Base-by-base conservation (phyloP, 2,888 invertebrate species). In the Cantharis rufa region DNA sequence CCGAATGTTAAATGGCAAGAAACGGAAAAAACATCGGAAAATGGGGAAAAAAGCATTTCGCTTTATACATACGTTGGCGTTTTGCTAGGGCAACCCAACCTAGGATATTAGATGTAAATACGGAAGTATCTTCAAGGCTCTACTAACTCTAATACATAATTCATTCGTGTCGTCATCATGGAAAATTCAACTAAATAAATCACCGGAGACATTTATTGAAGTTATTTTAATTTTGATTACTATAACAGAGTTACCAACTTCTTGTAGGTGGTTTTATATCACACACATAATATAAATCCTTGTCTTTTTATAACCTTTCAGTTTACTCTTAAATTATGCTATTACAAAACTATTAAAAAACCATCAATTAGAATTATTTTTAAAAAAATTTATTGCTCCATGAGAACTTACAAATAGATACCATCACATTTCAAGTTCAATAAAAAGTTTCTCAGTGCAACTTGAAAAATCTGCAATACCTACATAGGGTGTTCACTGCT, bases 51-150 rank as follows among this genome's bases (percentile, higher is more conserved):
- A 74, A 62, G 18, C 63, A n/a, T 28, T 15, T 68, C 68, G 69
- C 62, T 69, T 69, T 61, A 73, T 61, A 73, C 61, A 61, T 28
- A 74, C 63, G 27, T 74, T 69, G 64, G 69, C 62, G 72, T 61
- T 61, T 21, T n/a, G 48, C 69, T 27, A 62, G 48, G 66, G 32
- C 62, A 61, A 73, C 68, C 61, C 64, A 48, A 27, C 69, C 69
- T 69, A 68, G 73, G 69, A 73, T 62, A 69, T 72, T 68, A 72
- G n/a, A 69, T 73, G 62, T 69, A 73, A 69, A 73, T 73, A 69
- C 73, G 73, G 73, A 73, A 73, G 73, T 73, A 73, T 24, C 24
- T 61, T 21, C 73, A 73, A 73, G 73, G 73, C 68, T 48, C 68
- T 68, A 66, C 64, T 16, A 73, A 73, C 27, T 68, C 18, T 62